Evolutionary conservation across 2,888 invertebrate species (phyloP).

Genomic region (Rotaria sp.): DNA sequence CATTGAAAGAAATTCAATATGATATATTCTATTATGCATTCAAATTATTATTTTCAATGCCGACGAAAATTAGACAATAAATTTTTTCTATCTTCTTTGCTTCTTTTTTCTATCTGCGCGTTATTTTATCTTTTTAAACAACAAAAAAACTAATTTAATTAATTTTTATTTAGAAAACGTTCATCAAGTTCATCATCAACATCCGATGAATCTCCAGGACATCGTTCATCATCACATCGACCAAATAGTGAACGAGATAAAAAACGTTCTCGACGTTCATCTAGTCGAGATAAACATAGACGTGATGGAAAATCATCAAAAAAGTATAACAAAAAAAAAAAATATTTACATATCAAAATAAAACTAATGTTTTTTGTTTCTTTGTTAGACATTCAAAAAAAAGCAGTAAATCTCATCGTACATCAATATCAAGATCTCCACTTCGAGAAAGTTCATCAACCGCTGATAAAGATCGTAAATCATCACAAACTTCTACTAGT

Average conservation of each 20-base stretch:
- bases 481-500: neutral
- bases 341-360: too few species aligned
- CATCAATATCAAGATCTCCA: neutral
- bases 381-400: conserved; percentile 5
- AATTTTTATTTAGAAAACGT: conserved; percentile 1
- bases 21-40: too few species aligned
- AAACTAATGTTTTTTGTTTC: neutral
- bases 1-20: too few species aligned
- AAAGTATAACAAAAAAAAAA: neutral
- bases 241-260: neutral
- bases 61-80: neutral
- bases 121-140: neutral
- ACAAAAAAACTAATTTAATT: neutral
- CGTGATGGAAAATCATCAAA: conserved; percentile 9
- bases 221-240: conserved; percentile 10
- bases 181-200: conserved; percentile 12
- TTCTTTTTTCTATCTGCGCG: neutral
- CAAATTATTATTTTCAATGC: neutral
- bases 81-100: neutral
- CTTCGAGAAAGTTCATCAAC: neutral
- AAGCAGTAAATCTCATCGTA: neutral
- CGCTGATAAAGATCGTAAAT: neutral
- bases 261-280: neutral
- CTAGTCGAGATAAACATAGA: neutral
- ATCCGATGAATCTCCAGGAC: neutral